Percentiles rank a stretch among this genome's conserved stretches.
These are phyloP conservation scores for Oncorhynchus gorbuscha DNA, from an alignment of 2,113 vertebrate species.

Conservation along the genomic window DNA sequence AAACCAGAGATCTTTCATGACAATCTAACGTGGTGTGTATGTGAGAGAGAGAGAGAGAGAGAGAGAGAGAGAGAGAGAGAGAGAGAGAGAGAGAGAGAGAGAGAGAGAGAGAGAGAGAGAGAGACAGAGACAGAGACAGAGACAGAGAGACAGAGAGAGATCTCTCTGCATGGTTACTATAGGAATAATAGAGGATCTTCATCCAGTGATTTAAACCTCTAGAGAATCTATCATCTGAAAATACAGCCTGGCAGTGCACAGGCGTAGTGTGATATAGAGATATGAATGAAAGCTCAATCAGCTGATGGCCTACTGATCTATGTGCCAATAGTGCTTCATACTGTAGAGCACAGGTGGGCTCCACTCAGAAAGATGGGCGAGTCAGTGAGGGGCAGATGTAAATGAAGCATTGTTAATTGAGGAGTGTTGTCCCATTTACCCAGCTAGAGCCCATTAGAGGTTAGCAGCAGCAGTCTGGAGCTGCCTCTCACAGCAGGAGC, in stretches of 20 bases:
- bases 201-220: conserved; percentile 11
- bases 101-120: too few relatives aligned
- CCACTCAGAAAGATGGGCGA: neutral
- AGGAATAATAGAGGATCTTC: neutral
- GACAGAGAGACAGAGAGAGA: too few relatives aligned
- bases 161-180: neutral
- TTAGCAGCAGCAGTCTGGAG: neutral
- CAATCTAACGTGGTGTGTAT: too few relatives aligned
- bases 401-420: neutral
- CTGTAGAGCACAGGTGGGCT: neutral
- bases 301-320: neutral
- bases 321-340: neutral
- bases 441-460: neutral
- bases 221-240: conserved; percentile 10
- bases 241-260: neutral
- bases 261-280: conserved; percentile 5
- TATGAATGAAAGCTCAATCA: conserved; percentile 15
- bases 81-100: too few relatives aligned
- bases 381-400: conserved; percentile 9
- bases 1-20: too few relatives aligned
- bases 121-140: too few relatives aligned
- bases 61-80: too few relatives aligned
- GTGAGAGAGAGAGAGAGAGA: too few relatives aligned
- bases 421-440: neutral
- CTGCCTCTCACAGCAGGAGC: neutral